Conservation (phyloP, 2,888 invertebrate species). For the Sesamia inferens region DNA sequence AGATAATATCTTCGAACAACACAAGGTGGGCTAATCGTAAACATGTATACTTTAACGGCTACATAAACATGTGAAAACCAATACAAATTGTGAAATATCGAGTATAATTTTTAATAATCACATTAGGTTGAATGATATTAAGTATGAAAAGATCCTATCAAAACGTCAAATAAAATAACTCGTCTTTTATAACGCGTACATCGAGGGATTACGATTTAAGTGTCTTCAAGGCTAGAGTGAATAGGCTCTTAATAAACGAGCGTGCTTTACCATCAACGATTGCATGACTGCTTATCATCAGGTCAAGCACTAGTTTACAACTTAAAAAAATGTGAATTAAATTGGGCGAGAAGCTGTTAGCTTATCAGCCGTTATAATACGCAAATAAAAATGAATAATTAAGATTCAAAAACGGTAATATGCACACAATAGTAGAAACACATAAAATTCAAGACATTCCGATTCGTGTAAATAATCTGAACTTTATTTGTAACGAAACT, state of each 20-base stretch:
- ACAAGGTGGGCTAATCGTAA: neutral
- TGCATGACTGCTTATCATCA: too few species aligned
- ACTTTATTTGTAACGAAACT: too few species aligned
- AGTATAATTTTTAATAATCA: neutral
- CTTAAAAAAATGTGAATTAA: neutral
- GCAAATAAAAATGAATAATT: neutral
- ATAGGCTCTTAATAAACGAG: too few species aligned
- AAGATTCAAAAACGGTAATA: neutral
- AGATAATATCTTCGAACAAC: conserved; percentile 5
- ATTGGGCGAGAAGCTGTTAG: neutral
- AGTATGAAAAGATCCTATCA: neutral
- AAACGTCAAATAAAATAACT: neutral
- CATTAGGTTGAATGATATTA: neutral
- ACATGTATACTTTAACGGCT: neutral
- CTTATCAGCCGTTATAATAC: neutral
- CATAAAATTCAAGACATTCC: neutral
- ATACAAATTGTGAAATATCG: neutral
- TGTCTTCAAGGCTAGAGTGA: too few species aligned
- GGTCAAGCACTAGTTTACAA: too few species aligned
- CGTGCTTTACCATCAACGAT: too few species aligned
- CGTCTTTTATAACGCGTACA: too few species aligned
- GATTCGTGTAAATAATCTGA: neutral
- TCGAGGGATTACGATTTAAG: too few species aligned
- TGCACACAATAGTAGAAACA: neutral
- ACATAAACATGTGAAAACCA: neutral